These are phyloP conservation scores for Drosophila nigrodunni DNA, from an alignment of 1,140 invertebrate species.

Conservation along the genomic window DNA sequence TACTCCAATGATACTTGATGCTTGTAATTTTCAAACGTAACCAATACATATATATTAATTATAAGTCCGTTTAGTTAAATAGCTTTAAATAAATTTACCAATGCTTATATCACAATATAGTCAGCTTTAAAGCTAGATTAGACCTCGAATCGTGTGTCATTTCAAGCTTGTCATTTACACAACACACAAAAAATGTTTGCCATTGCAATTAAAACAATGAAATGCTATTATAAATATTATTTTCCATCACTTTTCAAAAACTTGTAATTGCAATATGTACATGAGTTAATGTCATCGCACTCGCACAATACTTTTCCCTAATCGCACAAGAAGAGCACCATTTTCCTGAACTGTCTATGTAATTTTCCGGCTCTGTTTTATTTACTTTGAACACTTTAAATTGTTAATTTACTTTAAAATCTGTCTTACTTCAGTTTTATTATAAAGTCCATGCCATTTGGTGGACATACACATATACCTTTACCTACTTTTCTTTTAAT, in stretches of 20 bases:
- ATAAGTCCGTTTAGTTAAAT: neutral
- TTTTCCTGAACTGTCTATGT: constrained; percentile 30
- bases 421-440: constrained; percentile 32
- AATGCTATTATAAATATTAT: neutral
- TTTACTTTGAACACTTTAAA: constrained; percentile 47
- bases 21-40: neutral
- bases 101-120: neutral
- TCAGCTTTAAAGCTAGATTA: no score
- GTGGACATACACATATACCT: constrained; percentile 28
- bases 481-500: constrained; percentile 23
- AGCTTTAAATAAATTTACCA: neutral
- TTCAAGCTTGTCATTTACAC: neutral
- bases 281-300: constrained; percentile 6
- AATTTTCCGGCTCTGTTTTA: constrained; percentile 31
- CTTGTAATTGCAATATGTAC: constrained; percentile 10
- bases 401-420: constrained; percentile 13
- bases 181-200: neutral
- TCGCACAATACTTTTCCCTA: constrained; percentile 4
- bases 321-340: constrained; percentile 16
- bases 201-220: neutral
- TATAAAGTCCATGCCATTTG: constrained; percentile 16
- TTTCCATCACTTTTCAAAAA: neutral
- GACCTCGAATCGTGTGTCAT: neutral
- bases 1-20: constrained; percentile 22
- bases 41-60: neutral